Percentiles rank a stretch among this genome's conserved stretches.
These are phyloP conservation scores for Thunnus thynnus DNA, from an alignment of 2,113 vertebrate species.

Conservation along the genomic window DNA sequence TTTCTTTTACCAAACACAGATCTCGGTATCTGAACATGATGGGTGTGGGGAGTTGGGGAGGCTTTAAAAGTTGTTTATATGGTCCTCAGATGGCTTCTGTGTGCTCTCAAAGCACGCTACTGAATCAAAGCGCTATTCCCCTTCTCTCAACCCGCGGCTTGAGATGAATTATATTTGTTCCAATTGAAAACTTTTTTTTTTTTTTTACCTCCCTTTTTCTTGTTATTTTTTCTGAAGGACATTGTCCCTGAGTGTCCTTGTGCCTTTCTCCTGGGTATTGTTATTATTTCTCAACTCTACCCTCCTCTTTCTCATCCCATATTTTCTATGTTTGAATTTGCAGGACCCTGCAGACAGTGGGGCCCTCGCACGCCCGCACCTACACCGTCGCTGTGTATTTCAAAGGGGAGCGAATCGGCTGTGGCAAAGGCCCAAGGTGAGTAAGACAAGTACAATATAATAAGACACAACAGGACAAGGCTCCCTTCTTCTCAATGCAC, in stretches of 20 bases:
- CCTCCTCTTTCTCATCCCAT: neutral
- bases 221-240: conserved; percentile 52
- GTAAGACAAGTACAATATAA: conserved; percentile 43
- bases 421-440: conserved; percentile 98
- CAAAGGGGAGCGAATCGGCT: conserved; percentile 98
- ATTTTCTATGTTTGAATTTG: conserved; percentile 34
- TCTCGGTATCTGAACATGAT: conserved; percentile 53
- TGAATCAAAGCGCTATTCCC: conserved; percentile 47
- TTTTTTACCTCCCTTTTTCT: conserved; percentile 9
- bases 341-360: conserved; percentile 98
- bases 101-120: conserved; percentile 34
- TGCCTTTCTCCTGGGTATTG: conserved; percentile 23
- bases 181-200: conserved; percentile 46
- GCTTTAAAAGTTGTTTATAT: conserved; percentile 67
- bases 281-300: conserved; percentile 29
- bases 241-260: conserved; percentile 54
- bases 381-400: conserved; percentile 99
- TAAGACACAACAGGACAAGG: conserved; percentile 41
- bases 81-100: conserved; percentile 52
- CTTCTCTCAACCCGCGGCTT: conserved; percentile 34
- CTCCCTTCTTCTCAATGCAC: conserved; percentile 42
- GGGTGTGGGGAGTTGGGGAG: conserved; percentile 36
- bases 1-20: conserved; percentile 25
- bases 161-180: conserved; percentile 67
- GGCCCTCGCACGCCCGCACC: conserved; percentile 96